Evolutionary conservation across 2,113 vertebrate species (phyloP).

Genomic region (Cyprinodon variegatus): DNA sequence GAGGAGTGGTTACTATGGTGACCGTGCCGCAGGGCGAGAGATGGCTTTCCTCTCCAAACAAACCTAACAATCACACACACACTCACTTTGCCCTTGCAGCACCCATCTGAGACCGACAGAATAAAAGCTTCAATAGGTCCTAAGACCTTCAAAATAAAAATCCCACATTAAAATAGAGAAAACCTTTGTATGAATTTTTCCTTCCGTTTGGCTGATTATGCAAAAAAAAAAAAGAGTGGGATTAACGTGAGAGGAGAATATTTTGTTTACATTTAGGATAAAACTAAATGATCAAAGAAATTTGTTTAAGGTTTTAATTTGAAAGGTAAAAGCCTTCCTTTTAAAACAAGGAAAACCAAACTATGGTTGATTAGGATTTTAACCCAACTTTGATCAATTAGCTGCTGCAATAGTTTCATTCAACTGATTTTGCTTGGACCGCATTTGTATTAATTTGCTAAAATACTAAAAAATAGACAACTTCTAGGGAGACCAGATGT

Average conservation of each 20-base stretch:
- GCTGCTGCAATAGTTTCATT: too few species aligned
- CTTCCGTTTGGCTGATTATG: too few species aligned
- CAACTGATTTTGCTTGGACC: too few species aligned
- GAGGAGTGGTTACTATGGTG: conserved; percentile 53
- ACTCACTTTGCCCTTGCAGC: conserved; percentile 46
- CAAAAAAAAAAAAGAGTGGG: not conserved
- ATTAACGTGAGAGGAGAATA: not conserved
- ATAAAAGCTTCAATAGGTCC: conserved; percentile 17
- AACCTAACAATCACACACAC: conserved; percentile 2
- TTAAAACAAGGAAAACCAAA: not conserved
- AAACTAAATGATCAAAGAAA: not conserved
- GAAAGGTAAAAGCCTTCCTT: not conserved
- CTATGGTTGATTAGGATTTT: not conserved
- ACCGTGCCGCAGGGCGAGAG: conserved; percentile 50
- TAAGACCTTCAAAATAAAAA: conserved; percentile 45
- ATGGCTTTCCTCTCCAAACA: conserved; percentile 22
- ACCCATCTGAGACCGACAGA: conserved; percentile 2
- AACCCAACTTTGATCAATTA: not conserved
- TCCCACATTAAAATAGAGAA: not conserved
- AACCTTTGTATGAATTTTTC: not conserved
- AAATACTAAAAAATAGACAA: too few species aligned
- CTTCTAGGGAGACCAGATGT: too few species aligned
- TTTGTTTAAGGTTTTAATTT: not conserved
- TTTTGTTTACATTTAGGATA: not conserved
- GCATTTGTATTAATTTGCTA: too few species aligned